A percentile compares a stretch with the other conserved stretches of the same genome.
phyloP scores from a whole-genome alignment of 1,140 invertebrate species.

The Bilobella aurantiaca region DNA sequence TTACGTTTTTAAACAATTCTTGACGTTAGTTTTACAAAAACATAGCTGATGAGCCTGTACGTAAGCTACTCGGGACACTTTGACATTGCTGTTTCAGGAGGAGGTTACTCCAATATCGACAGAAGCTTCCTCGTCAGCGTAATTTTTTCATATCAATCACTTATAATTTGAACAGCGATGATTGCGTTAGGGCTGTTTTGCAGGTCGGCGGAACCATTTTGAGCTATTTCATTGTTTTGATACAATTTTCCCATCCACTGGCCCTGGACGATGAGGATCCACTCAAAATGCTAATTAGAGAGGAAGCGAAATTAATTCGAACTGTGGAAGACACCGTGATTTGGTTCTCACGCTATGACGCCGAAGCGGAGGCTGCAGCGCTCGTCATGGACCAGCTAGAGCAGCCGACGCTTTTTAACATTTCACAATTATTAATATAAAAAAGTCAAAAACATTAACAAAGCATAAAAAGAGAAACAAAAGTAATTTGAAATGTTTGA shows the following conservation, averaged over 20 bases:
- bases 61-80: slow-evolving; percentile 23
- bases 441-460: no score
- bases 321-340: neutral
- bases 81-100: slow-evolving; percentile 16
- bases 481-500: no score
- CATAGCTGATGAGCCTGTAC: slow-evolving; percentile 21
- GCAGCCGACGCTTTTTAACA: no score
- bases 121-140: slow-evolving; percentile 11
- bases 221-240: slow-evolving; percentile 3
- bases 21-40: neutral
- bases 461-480: no score
- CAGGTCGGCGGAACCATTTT: slow-evolving; percentile 8
- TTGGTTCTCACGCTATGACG: no score
- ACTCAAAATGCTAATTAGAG: neutral
- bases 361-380: no score
- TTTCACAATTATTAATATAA: no score
- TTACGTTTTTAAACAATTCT: neutral
- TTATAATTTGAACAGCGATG: neutral
- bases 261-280: neutral
- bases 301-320: neutral
- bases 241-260: slow-evolving; percentile 1
- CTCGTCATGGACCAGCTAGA: no score
- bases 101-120: slow-evolving; percentile 13
- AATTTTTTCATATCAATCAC: no score
- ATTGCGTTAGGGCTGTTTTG: neutral